Evolutionary conservation across 2,797 vertebrate species (phyloP), one percentile per base, ranked within the genome.

Genomic region (Eurystomus glaucurus): DNA sequence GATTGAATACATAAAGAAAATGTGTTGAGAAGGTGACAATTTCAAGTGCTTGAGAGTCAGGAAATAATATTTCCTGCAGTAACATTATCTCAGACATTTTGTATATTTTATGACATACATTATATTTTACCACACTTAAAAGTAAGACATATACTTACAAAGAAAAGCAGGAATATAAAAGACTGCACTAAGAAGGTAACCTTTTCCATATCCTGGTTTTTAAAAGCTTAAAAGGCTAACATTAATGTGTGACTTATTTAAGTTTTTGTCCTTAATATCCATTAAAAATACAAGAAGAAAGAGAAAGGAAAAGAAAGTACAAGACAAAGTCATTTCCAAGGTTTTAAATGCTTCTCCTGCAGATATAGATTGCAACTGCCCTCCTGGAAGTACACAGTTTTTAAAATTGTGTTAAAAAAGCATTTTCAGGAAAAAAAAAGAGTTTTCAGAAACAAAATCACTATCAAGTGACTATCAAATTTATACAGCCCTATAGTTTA

Each of bases 81-180:
- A 94, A 93, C 39, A 72, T 94, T 95, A 87, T 94, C 51, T 85
- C 83, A 95, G n/a, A 7, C 46, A 33, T 65, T 43, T n/a, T 81
- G 31, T 66, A 22, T 72, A 79, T 87, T 94, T 95, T 96, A 93
- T 92, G 65, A 31, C 35, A 58, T 46, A 50, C 4, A 21, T 91
- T 79, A 35, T 74, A 72, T 81, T 88, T 95, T 91, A 76, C 45
- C 54, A 61, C 58, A 76, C 15, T 87, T 84, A 89, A 61, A 93
- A 7, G 54, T 72, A 90, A 88, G 88, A 81, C 35, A 57, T 41
- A 65, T 43, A 75, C 64, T 85, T 91, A 60, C 28, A 90, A 84
- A 90, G 80, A 81, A 94, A 92, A 86, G 16, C 31, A 75, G 29
- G 58, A 93, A 45, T 88, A 64, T 83, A 58, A 91, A 96, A 95